Evolutionary conservation across 1,140 invertebrate species (phyloP).

Genomic region (Lutraria rhynchaena): DNA sequence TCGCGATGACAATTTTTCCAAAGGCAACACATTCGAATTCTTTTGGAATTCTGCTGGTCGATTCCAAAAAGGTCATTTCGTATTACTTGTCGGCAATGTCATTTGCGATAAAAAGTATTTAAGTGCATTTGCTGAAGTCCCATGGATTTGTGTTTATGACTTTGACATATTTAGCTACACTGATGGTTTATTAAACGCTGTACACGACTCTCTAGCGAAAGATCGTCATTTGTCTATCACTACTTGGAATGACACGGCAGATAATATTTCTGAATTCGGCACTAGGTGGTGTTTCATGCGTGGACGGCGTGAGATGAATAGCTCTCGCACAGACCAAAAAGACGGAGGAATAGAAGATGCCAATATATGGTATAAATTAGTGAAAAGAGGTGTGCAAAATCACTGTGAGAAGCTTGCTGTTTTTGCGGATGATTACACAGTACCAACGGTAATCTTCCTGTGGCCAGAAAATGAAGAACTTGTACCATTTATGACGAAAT

Average conservation of each 20-base stretch:
- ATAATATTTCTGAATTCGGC: constrained; percentile 58
- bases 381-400: constrained; percentile 38
- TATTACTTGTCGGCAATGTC: constrained; percentile 36
- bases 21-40: background rate
- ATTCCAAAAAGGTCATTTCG: constrained; percentile 43
- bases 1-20: background rate
- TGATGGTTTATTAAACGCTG: constrained; percentile 53
- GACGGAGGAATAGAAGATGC: constrained; percentile 5
- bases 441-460: constrained; percentile 57
- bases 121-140: constrained; percentile 1
- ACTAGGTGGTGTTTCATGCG: constrained; percentile 68
- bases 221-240: constrained; percentile 56
- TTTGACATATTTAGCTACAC: constrained; percentile 56
- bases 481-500: constrained; percentile 62
- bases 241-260: constrained; percentile 58
- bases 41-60: constrained; percentile 14
- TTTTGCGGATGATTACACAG: constrained; percentile 62
- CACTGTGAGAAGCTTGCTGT: constrained; percentile 55
- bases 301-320: constrained; percentile 61
- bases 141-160: constrained; percentile 51
- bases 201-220: constrained; percentile 56
- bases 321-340: constrained; percentile 51
- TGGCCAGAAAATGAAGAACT: constrained; percentile 62
- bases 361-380: constrained; percentile 59
- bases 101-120: background rate